These are phyloP conservation scores for Microcebus tavaratra DNA, from an alignment of 2,113 vertebrate genomes.

Conservation along the genomic window DNA sequence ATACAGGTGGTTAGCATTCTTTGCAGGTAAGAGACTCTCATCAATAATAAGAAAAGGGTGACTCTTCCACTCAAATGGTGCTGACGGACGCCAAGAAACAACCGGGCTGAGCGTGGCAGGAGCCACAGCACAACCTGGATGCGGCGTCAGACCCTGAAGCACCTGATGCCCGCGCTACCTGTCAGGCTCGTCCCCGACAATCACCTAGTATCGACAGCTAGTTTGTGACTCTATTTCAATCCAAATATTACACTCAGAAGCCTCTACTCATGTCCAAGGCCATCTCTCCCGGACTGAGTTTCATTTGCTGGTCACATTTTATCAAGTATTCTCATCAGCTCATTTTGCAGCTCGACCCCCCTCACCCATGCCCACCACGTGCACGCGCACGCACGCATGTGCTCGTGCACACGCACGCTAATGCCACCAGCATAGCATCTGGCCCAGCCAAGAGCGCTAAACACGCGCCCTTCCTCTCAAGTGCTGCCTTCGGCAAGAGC, in stretches of 20 bases:
- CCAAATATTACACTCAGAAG: neutral
- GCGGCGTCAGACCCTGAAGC: neutral
- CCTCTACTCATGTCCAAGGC: neutral
- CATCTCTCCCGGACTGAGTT: neutral
- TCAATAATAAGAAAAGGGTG: neutral
- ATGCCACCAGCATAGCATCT: neutral
- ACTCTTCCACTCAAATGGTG: neutral
- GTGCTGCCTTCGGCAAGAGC: neutral
- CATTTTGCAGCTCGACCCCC: neutral
- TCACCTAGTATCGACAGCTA: neutral
- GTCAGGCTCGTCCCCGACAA: neutral
- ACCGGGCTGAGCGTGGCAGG: rapidly evolving
- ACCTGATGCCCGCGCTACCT: neutral
- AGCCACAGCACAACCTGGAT: no score
- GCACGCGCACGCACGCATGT: no score
- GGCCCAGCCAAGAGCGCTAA: neutral
- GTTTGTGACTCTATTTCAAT: neutral
- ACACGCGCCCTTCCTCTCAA: neutral
- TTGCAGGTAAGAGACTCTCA: neutral
- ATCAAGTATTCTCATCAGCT: neutral
- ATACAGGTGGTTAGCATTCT: neutral
- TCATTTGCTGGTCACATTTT: no score
- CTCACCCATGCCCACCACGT: neutral
- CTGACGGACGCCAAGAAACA: neutral
- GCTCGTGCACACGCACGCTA: no score